A percentile compares a stretch with the other conserved stretches of the same genome.
Conservation (phyloP, 2,888 invertebrate species). For the Labia minor region DNA sequence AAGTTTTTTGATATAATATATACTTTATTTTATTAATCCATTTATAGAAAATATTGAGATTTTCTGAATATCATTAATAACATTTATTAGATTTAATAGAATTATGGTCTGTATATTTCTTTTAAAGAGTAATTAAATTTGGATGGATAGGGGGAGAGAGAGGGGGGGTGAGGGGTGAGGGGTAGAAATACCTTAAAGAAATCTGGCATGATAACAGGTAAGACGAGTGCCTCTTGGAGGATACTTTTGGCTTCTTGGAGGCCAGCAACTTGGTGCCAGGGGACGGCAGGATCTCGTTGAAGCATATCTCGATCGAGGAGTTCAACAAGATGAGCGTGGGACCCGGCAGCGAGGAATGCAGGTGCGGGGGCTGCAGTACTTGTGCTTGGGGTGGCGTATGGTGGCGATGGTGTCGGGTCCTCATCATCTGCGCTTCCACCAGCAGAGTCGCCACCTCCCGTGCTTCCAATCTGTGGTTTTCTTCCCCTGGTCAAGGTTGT, state of each 20-base stretch:
- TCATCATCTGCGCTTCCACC: neutral
- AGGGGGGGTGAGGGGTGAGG: no score
- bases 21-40: no score
- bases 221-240: constrained; percentile 91
- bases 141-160: no score
- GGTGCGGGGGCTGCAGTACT: neutral
- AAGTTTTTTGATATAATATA: no score
- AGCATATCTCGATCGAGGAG: constrained; percentile 87
- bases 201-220: constrained; percentile 96
- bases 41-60: no score
- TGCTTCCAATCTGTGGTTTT: neutral
- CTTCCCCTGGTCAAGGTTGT: constrained; percentile 14
- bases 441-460: neutral
- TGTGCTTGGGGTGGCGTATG: neutral
- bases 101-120: no score
- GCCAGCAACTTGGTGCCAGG: constrained; percentile 91
- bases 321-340: constrained; percentile 66
- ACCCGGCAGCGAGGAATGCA: constrained; percentile 46
- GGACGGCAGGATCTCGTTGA: constrained; percentile 90
- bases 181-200: constrained; percentile 89
- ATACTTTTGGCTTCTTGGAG: constrained; percentile 78
- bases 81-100: no score
- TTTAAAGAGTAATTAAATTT: no score
- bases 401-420: neutral
- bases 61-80: no score